Conservation (phyloP, 1,140 invertebrate genomes). For the Hylyphantes graminicola region DNA sequence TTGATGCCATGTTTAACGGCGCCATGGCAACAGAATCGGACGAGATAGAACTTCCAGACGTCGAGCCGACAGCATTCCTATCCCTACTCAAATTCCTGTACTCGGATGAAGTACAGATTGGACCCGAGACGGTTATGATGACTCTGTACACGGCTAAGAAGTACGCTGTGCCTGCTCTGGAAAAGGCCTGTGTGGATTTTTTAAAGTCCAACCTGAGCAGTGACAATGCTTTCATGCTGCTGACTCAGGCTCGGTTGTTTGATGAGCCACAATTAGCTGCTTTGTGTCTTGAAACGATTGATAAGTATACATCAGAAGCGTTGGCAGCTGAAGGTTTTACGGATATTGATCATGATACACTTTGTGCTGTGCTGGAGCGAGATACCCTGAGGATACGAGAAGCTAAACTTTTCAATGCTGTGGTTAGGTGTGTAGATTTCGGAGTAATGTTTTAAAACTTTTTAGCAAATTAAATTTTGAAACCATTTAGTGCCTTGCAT, state of each 20-base stretch:
- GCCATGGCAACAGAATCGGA: slow-evolving; percentile 69
- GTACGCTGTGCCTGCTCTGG: slow-evolving; percentile 84
- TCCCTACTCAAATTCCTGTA: slow-evolving; percentile 81
- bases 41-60: slow-evolving; percentile 84
- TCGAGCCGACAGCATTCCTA: slow-evolving; percentile 82
- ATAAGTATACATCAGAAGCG: slow-evolving; percentile 85
- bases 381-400: slow-evolving; percentile 86
- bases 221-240: slow-evolving; percentile 87
- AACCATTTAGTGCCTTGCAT: no score
- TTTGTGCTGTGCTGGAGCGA: slow-evolving; percentile 82
- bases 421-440: slow-evolving; percentile 65
- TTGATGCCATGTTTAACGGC: slow-evolving; percentile 90
- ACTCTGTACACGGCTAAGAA: slow-evolving; percentile 89
- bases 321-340: slow-evolving; percentile 86
- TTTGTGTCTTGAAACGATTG: slow-evolving; percentile 86
- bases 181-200: slow-evolving; percentile 87
- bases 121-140: slow-evolving; percentile 88
- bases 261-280: slow-evolving; percentile 83
- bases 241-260: slow-evolving; percentile 83
- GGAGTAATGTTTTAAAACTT: no score
- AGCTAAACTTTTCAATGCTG: slow-evolving; percentile 81
- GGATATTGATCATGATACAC: slow-evolving; percentile 86
- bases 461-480: no score
- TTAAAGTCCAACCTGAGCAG: slow-evolving; percentile 81
- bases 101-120: slow-evolving; percentile 87